These are phyloP conservation scores for Erebia epiphron DNA, from an alignment of 2,888 invertebrate genomes.

Conservation along the genomic window DNA sequence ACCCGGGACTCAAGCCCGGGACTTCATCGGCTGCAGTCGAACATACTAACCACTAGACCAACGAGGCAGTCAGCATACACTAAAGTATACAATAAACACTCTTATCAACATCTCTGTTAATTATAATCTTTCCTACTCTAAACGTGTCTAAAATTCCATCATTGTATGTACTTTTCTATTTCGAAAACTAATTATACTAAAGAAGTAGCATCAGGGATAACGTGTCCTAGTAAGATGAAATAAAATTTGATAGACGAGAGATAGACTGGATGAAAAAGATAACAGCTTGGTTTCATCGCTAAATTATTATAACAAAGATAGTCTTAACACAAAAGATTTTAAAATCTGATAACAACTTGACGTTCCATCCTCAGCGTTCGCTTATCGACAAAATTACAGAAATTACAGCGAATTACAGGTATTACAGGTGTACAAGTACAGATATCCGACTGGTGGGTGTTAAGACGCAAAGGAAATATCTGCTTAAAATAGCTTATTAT, in stretches of 20 bases:
- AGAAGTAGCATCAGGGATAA: too few species aligned
- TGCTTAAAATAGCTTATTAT: background rate
- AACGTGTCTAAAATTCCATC: too few species aligned
- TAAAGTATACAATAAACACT: too few species aligned
- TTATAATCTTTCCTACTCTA: background rate
- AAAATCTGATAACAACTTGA: background rate
- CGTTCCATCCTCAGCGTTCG: background rate
- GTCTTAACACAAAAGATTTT: background rate
- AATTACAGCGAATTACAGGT: constrained; percentile 55
- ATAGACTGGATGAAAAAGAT: background rate
- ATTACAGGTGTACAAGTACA: constrained; percentile 40
- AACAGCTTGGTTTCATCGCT: background rate
- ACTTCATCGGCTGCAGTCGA: too few species aligned
- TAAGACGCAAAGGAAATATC: background rate
- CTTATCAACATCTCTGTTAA: too few species aligned
- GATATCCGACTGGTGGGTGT: constrained; percentile 34
- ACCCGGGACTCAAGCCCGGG: too few species aligned
- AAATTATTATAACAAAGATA: background rate
- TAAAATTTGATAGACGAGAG: background rate
- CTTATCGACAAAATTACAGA: constrained; percentile 49
- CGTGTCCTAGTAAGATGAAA: background rate
- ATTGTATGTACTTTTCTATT: too few species aligned
- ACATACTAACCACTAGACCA: too few species aligned
- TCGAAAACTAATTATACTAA: too few species aligned
- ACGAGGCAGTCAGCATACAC: too few species aligned